Evolutionary conservation across 2,113 vertebrate genomes (phyloP).

Genomic region (Neodontobutis hainanensis): DNA sequence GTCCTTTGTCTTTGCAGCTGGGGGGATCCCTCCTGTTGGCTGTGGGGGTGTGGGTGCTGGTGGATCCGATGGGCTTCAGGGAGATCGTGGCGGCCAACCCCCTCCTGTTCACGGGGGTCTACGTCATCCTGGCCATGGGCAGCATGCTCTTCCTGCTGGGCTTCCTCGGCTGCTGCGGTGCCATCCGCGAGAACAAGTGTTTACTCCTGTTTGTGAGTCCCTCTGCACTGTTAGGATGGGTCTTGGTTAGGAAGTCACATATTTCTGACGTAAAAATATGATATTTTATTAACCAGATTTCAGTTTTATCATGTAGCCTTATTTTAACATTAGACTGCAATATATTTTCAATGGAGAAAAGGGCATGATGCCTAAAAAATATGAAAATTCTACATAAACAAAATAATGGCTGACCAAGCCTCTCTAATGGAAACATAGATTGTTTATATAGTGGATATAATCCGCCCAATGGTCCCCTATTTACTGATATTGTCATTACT

Average conservation of each 20-base stretch:
- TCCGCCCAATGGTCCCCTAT: no score
- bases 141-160: conserved; percentile 91
- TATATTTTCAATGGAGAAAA: no score
- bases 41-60: conserved; percentile 88
- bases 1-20: conserved; percentile 73
- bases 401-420: no score
- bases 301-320: no score
- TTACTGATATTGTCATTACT: no score
- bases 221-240: not conserved
- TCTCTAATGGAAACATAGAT: no score
- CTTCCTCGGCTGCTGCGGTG: conserved; percentile 93
- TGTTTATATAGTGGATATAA: no score
- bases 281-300: not conserved
- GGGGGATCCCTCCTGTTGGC: conserved; percentile 89
- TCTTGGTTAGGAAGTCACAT: no score
- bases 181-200: conserved; percentile 91
- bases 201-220: conserved; percentile 91
- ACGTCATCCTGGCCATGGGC: conserved; percentile 90
- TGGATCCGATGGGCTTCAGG: conserved; percentile 91
- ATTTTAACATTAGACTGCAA: no score
- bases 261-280: not conserved
- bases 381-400: no score
- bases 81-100: conserved; percentile 91
- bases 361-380: no score
- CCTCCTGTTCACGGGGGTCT: conserved; percentile 88